Percentiles rank a stretch among this genome's conserved stretches.
Evolutionary conservation across 1,140 invertebrate species (phyloP).

Genomic region (Neotoxoptera formosana): DNA sequence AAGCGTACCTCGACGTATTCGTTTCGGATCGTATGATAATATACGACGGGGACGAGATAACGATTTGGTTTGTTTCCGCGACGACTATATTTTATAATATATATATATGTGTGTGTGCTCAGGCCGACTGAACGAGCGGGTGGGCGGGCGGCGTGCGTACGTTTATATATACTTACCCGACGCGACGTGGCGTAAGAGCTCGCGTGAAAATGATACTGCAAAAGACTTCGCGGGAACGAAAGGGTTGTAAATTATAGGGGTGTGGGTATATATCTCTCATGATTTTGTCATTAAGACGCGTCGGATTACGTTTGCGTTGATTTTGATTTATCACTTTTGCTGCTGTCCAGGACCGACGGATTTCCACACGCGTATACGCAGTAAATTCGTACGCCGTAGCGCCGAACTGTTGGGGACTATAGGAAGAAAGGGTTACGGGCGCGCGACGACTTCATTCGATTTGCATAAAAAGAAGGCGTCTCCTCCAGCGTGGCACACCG

Average conservation of each 20-base stretch:
- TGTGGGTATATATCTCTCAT: neutral
- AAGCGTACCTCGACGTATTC: neutral
- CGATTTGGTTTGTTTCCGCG: slow-evolving; percentile 14
- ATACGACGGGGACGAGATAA: slow-evolving; percentile 24
- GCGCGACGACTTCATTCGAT: slow-evolving; percentile 50
- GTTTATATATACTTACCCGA: neutral
- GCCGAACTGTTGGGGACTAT: too few species aligned
- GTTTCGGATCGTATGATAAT: neutral
- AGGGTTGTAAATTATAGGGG: slow-evolving; percentile 52
- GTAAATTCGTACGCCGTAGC: neutral
- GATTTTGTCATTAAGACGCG: slow-evolving; percentile 55
- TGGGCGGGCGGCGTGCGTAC: neutral
- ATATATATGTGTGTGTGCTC: neutral
- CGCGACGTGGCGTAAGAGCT: slow-evolving; percentile 48
- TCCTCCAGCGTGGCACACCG: slow-evolving; percentile 6
- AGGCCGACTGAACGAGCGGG: neutral
- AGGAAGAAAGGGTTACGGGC: slow-evolving; percentile 47
- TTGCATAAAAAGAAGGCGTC: slow-evolving; percentile 41
- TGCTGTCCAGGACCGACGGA: slow-evolving; percentile 26
- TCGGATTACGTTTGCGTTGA: slow-evolving; percentile 52
- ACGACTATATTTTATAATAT: neutral
- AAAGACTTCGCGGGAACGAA: slow-evolving; percentile 24
- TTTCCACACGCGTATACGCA: neutral
- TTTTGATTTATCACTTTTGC: slow-evolving; percentile 57
- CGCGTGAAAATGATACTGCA: slow-evolving; percentile 24